Base-by-base conservation (phyloP, 2,888 invertebrate genomes). In the Drosophila paramelanica region DNA sequence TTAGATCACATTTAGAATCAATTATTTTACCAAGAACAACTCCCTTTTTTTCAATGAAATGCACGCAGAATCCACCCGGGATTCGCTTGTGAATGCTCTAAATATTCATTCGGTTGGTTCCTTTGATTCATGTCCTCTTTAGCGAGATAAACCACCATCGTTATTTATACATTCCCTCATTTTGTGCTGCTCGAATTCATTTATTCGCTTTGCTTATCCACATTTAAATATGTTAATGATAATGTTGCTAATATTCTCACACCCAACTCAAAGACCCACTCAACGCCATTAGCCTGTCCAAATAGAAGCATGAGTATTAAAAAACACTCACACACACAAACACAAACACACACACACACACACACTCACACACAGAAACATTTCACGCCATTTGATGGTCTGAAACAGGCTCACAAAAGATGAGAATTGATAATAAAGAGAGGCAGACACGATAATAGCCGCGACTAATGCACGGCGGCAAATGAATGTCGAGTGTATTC, bases 381-480 rank as follows among this genome's bases (percentile, higher is more conserved):
- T 70, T 67, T 71, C 52, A 76, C 66, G 57, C 56, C 69, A 65
- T 74, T 78, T 65, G 61, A 27, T 59, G 59, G 64, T 43, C 60
- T 49, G 52, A 33, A 66, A 58, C 64, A 61, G 36, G 31, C 77
- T 53, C 61, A 55, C 43, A 67, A 66, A 58, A 67, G 85, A 77
- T 77, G 79, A 47, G 53, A 64, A 68, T 61, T 75, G 78, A 84
- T 79, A 71, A 81, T 73, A 66, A 66, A 69, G 62, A 58, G 69
- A 23, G 67, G 61, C 72, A 78, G 87, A 78, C 72, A 79, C 64
- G 81, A 75, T 84, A 84, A 88, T 80, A 80, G 76, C 83, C 83
- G 89, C 78, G 78, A 88, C 83, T 86, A 84, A 84, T 84, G 80
- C 88, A 88, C 83, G 87, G 79, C 76, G 67, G 79, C 79, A 79